phyloP scores from a whole-genome alignment of 2,113 vertebrate genomes.

The Phasianus colchicus region DNA sequence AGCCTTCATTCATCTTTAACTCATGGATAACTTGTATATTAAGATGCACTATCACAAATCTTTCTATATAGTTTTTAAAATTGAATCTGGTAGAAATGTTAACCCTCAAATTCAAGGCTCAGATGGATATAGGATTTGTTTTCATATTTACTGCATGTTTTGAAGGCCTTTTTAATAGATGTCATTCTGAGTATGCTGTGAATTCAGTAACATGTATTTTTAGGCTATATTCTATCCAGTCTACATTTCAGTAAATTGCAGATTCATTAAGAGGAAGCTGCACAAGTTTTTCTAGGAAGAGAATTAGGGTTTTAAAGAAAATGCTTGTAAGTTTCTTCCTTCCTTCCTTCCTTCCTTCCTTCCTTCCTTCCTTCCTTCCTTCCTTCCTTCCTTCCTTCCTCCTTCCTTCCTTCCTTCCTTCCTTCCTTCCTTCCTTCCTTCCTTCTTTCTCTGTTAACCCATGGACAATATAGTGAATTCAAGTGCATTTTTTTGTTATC shows the following conservation, averaged over 20 bases:
- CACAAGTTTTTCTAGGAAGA: background rate
- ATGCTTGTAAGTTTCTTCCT: background rate
- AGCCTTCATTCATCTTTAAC: background rate
- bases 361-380: fast-evolving
- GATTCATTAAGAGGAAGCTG: background rate
- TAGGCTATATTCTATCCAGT: background rate
- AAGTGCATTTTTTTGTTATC: slow-evolving; percentile 5
- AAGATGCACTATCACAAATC: background rate
- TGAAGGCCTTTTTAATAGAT: background rate
- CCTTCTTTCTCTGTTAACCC: background rate
- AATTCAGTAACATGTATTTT: background rate
- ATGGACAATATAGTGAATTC: background rate
- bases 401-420: no score
- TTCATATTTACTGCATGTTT: background rate
- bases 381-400: background rate
- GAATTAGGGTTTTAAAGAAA: background rate
- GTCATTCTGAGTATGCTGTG: background rate
- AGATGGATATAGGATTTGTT: background rate
- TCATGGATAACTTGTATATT: fast-evolving
- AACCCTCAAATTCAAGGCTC: background rate
- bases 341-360: background rate
- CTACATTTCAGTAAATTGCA: background rate
- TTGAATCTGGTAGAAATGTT: background rate
- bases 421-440: background rate
- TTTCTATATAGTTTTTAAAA: background rate